Evolutionary conservation across 2,888 invertebrate genomes (phyloP), one percentile per base, ranked within the genome.

Genomic region (Glaucopsyche alexis): DNA sequence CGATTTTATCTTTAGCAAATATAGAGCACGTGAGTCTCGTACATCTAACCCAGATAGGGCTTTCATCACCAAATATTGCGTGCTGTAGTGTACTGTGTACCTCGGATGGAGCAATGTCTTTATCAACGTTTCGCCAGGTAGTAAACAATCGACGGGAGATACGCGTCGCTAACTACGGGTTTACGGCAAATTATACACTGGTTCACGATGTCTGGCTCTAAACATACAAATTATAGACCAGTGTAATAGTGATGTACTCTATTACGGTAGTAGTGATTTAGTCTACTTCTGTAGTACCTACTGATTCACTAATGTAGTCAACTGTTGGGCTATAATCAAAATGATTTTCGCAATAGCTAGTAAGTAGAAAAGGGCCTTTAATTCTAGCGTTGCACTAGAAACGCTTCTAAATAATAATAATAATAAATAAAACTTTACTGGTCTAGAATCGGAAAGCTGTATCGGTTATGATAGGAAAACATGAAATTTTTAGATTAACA

Each of bases 91-190:
- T 71, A 55, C 52, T 64, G 6, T 19, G 16, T 16, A 29, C 42
- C 13, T n/a, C 38, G 45, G 38, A 78, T 87, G 82, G 78, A 78
- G 83, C 82, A 83, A 85, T 76, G 76, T 78, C 78, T 79, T 84
- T 85, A 85, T 85, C 86, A 81, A 76, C 76, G 81, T 84, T 84
- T 83, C 84, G 81, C 81, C 81, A 81, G 81, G 82, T 80, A 75
- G 82, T 80, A 75, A 77, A 78, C 78, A 78, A 78, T 77, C 76
- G 75, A 73, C 77, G 80, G 81, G 81, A 83, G 79, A 76, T 78
- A 70, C 80, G 50, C 65, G 78, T 78, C 75, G 49, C 65, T 65
- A 6, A 29, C 60, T 38, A 38, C 60, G 60, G 13, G 29, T 1
- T 55, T 38, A 60, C 29, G 29, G 29, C 60, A 60, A 60, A 60